Conservation (phyloP, 2,797 vertebrate genomes). For the Momotus momota region DNA sequence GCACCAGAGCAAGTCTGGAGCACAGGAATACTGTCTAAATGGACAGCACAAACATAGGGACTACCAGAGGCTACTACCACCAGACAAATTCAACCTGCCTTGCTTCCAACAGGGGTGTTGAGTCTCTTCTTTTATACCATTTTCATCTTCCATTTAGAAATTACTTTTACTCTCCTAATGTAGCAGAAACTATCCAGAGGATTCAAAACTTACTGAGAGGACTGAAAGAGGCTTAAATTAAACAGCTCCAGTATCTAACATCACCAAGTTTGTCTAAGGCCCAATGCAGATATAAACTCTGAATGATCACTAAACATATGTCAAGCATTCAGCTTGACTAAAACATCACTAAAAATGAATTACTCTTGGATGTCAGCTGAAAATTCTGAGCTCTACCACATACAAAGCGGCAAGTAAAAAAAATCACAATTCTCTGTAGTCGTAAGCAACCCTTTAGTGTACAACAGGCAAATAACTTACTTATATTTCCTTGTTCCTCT, state of each 20-base stretch:
- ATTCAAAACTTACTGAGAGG: neutral
- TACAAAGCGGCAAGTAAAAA: neutral
- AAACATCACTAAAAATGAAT: neutral
- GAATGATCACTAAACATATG: neutral
- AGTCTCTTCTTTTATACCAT: neutral
- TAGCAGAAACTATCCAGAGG: neutral
- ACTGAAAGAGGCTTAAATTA: neutral
- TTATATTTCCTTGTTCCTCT: neutral
- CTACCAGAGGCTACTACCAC: neutral
- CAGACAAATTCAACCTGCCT: neutral
- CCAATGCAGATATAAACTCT: neutral
- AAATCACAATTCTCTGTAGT: neutral
- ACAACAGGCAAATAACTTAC: neutral
- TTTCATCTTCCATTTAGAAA: neutral
- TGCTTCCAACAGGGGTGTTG: neutral
- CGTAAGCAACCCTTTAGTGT: accelerated
- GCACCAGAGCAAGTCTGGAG: neutral
- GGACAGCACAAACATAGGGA: neutral
- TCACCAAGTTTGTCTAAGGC: neutral
- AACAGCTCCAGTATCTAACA: neutral
- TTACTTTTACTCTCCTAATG: neutral
- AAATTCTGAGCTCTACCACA: neutral
- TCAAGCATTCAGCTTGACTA: neutral
- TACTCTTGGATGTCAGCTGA: neutral
- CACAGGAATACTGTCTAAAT: neutral